phyloP scores from a whole-genome alignment of 2,888 invertebrate species.

The Rhodophaea formosa region DNA sequence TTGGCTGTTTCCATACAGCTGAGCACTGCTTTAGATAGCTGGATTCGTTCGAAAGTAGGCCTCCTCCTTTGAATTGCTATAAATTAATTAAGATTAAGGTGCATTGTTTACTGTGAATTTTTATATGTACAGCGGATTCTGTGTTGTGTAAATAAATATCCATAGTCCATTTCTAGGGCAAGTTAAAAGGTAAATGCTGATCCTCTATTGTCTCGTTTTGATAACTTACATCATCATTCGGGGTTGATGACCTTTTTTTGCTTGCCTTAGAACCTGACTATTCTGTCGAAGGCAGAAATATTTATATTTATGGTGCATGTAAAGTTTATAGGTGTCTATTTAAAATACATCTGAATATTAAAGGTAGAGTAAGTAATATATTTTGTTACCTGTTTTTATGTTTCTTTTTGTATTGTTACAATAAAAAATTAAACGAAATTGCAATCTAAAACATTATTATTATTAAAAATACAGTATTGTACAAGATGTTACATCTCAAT shows the following conservation, averaged over 20 bases:
- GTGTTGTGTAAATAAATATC: not conserved
- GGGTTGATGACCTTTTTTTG: not conserved
- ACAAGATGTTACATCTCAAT: slow-evolving; percentile 54
- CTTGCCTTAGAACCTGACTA: not conserved
- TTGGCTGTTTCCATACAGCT: not conserved
- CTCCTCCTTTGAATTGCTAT: slow-evolving; percentile 35
- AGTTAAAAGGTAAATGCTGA: not conserved
- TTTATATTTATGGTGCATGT: slow-evolving; percentile 5
- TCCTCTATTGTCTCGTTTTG: too few species aligned
- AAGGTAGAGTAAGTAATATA: slow-evolving; percentile 20
- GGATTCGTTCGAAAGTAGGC: slow-evolving; percentile 25
- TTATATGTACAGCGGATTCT: not conserved
- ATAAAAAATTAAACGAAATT: slow-evolving; percentile 19
- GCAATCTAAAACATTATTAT: slow-evolving; percentile 24
- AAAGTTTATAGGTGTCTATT: slow-evolving; percentile 7
- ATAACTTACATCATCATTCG: too few species aligned
- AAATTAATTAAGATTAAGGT: slow-evolving; percentile 10
- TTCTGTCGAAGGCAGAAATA: not conserved
- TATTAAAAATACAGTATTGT: slow-evolving; percentile 37
- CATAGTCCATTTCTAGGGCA: not conserved
- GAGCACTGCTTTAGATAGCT: not conserved
- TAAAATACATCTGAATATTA: slow-evolving; percentile 16
- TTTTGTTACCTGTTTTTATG: slow-evolving; percentile 22
- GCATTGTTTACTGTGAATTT: not conserved
- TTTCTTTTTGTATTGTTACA: slow-evolving; percentile 18